Conservation (phyloP, 2,888 invertebrate genomes). For the Ecdyonurus torrentis region DNA sequence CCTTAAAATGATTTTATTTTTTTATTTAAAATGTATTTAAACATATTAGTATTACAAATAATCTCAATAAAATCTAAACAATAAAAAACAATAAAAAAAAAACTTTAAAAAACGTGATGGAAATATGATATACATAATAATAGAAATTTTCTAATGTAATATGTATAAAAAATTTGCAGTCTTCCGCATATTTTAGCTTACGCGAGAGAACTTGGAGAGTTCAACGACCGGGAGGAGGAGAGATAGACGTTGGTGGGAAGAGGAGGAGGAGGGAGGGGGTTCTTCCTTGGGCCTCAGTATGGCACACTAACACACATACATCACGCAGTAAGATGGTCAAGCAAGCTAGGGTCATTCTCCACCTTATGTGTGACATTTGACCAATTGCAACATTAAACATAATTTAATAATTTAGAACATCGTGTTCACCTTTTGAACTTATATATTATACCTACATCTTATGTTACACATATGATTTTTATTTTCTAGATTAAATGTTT, state of each 20-base stretch:
- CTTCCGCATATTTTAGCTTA: not conserved
- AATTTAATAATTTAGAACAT: too few species aligned
- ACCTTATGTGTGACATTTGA: too few species aligned
- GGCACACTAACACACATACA: slow-evolving; percentile 2
- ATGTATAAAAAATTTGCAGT: not conserved
- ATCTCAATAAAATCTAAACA: not conserved
- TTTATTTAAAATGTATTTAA: too few species aligned
- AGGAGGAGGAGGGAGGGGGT: not conserved
- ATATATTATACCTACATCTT: too few species aligned
- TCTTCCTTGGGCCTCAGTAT: not conserved
- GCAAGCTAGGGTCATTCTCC: too few species aligned
- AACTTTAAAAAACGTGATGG: not conserved
- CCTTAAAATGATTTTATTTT: too few species aligned
- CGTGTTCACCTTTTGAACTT: too few species aligned
- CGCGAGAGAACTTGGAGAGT: not conserved
- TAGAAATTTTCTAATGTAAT: too few species aligned
- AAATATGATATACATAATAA: not conserved
- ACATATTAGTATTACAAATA: too few species aligned
- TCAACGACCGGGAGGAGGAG: not conserved
- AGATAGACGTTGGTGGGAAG: not conserved
- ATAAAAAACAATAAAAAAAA: not conserved
- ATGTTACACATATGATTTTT: too few species aligned
- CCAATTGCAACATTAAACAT: too few species aligned
- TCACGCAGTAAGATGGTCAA: not conserved
- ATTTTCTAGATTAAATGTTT: too few species aligned